phyloP scores from a whole-genome alignment of 2,797 vertebrate genomes.

The Lerista edwardsae region DNA sequence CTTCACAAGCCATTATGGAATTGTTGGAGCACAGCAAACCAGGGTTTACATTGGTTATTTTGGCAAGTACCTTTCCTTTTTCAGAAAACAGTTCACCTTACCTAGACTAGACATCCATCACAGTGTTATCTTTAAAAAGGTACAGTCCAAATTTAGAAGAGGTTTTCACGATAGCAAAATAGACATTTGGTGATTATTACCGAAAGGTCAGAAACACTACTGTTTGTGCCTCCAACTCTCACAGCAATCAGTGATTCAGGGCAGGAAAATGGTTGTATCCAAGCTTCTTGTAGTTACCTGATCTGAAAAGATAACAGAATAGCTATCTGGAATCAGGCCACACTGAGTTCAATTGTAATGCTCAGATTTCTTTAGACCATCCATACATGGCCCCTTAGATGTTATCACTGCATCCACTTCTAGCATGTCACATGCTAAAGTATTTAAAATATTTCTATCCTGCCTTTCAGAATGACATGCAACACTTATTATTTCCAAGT shows the following conservation, averaged over 20 bases:
- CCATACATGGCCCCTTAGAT: not conserved
- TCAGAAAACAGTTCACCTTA: not conserved
- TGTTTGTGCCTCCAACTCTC: not conserved
- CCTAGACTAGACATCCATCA: not conserved
- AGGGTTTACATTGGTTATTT: conserved; percentile 30
- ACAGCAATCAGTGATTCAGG: not conserved
- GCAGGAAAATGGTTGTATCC: not conserved
- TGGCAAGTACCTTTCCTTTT: conserved; percentile 10
- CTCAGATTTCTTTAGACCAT: not conserved
- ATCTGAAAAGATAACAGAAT: too few species aligned
- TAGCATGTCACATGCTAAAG: not conserved
- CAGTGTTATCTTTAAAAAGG: not conserved
- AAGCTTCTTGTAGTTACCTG: not conserved
- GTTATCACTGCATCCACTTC: not conserved
- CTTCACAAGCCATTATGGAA: not conserved
- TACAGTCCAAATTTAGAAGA: not conserved
- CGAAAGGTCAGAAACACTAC: not conserved
- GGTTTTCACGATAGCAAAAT: not conserved
- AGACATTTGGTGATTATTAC: not conserved
- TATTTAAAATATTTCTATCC: not conserved
- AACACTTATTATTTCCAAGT: too few species aligned
- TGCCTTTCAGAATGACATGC: too few species aligned
- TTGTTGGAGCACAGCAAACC: conserved; percentile 15
- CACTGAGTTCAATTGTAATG: not conserved
- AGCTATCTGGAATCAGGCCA: not conserved